A percentile compares a stretch with the other conserved stretches of the same genome.
These are phyloP conservation scores for Smittia aterrima DNA, from an alignment of 2,888 invertebrate species.

Conservation along the genomic window DNA sequence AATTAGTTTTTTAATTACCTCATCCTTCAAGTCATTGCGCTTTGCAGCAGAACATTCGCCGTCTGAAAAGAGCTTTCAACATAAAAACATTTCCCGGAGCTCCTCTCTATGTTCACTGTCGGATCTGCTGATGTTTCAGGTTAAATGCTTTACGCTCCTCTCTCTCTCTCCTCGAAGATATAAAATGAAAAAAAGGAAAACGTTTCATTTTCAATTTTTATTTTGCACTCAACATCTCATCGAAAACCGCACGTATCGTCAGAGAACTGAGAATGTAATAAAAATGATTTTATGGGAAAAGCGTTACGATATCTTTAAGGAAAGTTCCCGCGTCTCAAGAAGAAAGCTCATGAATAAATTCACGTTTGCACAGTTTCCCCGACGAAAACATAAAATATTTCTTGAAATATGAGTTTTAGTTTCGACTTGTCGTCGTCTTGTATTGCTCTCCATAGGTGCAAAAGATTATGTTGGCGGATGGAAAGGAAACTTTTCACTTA, in stretches of 20 bases:
- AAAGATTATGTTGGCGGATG: neutral
- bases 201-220: conserved; percentile 39
- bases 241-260: conserved; percentile 38
- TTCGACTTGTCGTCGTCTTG: neutral
- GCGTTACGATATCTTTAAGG: conserved; percentile 19
- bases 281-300: conserved; percentile 40
- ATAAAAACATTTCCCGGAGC: neutral
- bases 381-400: conserved; percentile 4
- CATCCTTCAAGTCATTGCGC: conserved; percentile 5
- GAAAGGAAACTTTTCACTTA: neutral
- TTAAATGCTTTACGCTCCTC: conserved; percentile 26
- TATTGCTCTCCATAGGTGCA: neutral
- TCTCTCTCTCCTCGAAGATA: neutral
- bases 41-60: neutral
- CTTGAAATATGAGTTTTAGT: conserved; percentile 21
- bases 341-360: conserved; percentile 30
- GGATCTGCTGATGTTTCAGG: conserved; percentile 19
- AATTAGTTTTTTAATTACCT: conserved; percentile 36
- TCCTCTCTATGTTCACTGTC: neutral
- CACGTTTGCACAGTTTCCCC: conserved; percentile 33
- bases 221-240: conserved; percentile 31
- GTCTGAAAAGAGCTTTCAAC: neutral
- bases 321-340: conserved; percentile 16
- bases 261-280: conserved; percentile 33
- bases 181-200: conserved; percentile 9